Evolutionary conservation across 1,140 invertebrate species (phyloP).

Genomic region (Drosophila ogumai): DNA sequence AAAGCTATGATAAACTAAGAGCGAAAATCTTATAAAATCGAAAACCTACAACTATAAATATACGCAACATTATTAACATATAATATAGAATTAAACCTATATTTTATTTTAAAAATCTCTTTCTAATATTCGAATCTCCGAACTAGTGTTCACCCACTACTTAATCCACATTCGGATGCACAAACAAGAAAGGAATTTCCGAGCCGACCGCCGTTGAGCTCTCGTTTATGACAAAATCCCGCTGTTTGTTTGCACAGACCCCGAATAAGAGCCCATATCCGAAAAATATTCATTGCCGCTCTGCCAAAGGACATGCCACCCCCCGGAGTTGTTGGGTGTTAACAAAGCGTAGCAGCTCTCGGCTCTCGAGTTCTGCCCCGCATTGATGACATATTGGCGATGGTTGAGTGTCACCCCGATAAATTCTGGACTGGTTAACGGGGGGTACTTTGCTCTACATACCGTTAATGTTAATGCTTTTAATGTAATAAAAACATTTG

Average conservation of each 20-base stretch:
- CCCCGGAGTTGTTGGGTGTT: conserved; percentile 28
- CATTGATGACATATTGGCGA: conserved; percentile 80
- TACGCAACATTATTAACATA: background rate
- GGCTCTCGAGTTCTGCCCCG: conserved; percentile 39
- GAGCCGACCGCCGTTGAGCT: conserved; percentile 36
- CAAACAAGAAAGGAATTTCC: conserved; percentile 51
- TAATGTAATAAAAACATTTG: conserved; percentile 83
- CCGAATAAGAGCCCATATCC: conserved; percentile 17
- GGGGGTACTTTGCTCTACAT: conserved; percentile 70
- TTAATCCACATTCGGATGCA: conserved; percentile 1
- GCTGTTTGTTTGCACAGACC: conserved; percentile 68
- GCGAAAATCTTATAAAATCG: background rate
- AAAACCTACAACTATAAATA: no score
- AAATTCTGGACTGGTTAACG: conserved; percentile 18
- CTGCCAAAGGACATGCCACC: conserved; percentile 29
- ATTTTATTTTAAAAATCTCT: background rate
- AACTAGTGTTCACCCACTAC: conserved; percentile 30
- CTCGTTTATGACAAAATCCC: conserved; percentile 66
- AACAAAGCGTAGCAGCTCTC: conserved; percentile 42
- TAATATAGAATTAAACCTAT: background rate
- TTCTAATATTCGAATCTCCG: background rate
- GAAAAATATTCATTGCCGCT: conserved; percentile 55
- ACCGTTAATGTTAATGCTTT: conserved; percentile 82
- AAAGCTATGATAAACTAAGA: background rate
- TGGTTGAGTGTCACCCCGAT: conserved; percentile 20